A percentile compares a stretch with the other conserved stretches of the same genome.
These are phyloP conservation scores for Ethmia dodecea DNA, from an alignment of 2,888 invertebrate species.

Conservation along the genomic window DNA sequence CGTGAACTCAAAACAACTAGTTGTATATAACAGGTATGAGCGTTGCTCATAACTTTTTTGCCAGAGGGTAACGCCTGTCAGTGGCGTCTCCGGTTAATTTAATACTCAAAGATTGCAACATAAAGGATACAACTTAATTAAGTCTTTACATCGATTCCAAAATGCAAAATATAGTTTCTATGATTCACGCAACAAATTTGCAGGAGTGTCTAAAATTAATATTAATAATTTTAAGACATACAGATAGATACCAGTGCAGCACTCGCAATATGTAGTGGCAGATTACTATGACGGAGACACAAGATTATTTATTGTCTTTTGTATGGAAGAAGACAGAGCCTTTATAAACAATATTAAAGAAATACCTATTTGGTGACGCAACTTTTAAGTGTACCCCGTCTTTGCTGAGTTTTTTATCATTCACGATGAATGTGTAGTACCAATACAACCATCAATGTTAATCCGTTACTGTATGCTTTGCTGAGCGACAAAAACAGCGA, in stretches of 20 bases:
- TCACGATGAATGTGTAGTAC: not conserved
- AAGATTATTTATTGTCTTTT: not conserved
- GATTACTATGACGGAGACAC: not conserved
- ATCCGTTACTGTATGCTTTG: not conserved
- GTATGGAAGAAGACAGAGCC: not conserved
- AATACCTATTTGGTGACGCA: not conserved
- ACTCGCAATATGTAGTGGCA: not conserved
- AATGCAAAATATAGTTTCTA: too few species aligned
- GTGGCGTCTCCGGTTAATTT: too few species aligned
- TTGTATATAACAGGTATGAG: too few species aligned
- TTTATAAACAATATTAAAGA: not conserved
- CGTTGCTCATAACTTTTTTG: too few species aligned
- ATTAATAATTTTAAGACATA: too few species aligned
- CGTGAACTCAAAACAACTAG: too few species aligned
- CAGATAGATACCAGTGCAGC: not conserved
- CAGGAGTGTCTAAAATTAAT: too few species aligned
- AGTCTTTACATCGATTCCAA: too few species aligned
- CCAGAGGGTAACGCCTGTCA: too few species aligned
- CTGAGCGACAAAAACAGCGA: not conserved
- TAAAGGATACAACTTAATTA: too few species aligned
- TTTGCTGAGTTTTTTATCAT: not conserved
- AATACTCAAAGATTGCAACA: too few species aligned
- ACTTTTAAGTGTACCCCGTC: not conserved
- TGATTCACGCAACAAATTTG: too few species aligned
- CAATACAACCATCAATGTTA: not conserved